Percentiles rank a stretch among this genome's conserved stretches.
Conservation (phyloP, 23 tunicate genomes). For the Halocynthia roretzi region DNA sequence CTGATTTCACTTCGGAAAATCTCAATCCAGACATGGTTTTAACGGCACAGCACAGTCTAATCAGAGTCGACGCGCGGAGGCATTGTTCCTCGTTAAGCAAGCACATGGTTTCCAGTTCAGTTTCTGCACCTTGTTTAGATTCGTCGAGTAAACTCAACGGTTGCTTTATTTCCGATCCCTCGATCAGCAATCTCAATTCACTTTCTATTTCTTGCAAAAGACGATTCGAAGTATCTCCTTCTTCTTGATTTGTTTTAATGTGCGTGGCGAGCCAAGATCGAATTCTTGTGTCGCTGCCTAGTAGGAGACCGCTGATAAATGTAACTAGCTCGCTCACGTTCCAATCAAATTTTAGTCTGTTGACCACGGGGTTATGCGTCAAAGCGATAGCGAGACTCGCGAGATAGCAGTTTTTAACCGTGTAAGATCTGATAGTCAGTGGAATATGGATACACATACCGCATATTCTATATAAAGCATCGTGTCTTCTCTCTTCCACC, state of each 20-base stretch:
- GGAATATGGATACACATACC: background rate
- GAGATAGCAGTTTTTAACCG: slow-evolving; percentile 62
- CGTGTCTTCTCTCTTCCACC: too few relatives aligned
- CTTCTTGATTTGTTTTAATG: slow-evolving; percentile 44
- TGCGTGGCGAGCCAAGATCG: slow-evolving; percentile 78
- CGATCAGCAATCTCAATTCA: slow-evolving; percentile 43
- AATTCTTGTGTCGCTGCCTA: slow-evolving; percentile 72
- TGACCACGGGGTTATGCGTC: slow-evolving; percentile 26
- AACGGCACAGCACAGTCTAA: slow-evolving; percentile 72
- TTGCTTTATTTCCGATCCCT: slow-evolving; percentile 41
- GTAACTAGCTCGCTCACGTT: slow-evolving; percentile 57
- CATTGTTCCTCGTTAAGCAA: slow-evolving; percentile 70
- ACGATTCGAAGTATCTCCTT: slow-evolving; percentile 8
- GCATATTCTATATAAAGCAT: too few relatives aligned
- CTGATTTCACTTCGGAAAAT: slow-evolving; percentile 67
- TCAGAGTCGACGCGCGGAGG: slow-evolving; percentile 63
- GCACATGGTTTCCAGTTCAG: slow-evolving; percentile 23
- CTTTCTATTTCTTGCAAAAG: slow-evolving; percentile 38
- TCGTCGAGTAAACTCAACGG: too few relatives aligned
- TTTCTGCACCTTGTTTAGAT: too few relatives aligned
- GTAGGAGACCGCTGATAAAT: slow-evolving; percentile 77
- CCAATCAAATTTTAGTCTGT: background rate
- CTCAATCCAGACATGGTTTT: slow-evolving; percentile 68
- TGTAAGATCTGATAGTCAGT: slow-evolving; percentile 28
- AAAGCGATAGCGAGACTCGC: slow-evolving; percentile 62